These are phyloP conservation scores for Asteroscopus sphinx DNA, from an alignment of 2,888 invertebrate species.

Conservation along the genomic window DNA sequence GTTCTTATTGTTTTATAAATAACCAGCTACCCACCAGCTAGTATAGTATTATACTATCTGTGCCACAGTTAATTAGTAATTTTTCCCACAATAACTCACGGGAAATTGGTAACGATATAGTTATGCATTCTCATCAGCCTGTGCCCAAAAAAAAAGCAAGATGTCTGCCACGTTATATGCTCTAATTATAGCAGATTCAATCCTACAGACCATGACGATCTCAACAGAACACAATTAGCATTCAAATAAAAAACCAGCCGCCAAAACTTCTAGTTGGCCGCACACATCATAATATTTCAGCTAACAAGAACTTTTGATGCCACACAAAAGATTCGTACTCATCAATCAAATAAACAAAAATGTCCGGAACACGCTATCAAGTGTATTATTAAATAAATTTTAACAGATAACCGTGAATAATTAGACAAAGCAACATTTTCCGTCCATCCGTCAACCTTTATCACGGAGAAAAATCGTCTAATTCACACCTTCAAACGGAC, in stretches of 20 bases:
- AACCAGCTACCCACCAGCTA: no score
- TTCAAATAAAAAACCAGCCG: conserved; percentile 45
- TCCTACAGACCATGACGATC: conserved; percentile 27
- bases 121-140: no score
- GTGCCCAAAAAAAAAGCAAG: not conserved
- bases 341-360: conserved; percentile 75
- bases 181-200: conserved; percentile 29
- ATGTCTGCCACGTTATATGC: not conserved
- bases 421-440: conserved; percentile 83
- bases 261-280: conserved; percentile 48
- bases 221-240: conserved; percentile 45
- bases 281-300: conserved; percentile 56
- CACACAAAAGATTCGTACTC: conserved; percentile 67
- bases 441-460: conserved; percentile 85
- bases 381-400: conserved; percentile 85
- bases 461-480: conserved; percentile 87
- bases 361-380: conserved; percentile 69
- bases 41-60: no score
- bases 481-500: conserved; percentile 82
- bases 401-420: conserved; percentile 86
- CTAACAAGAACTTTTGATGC: conserved; percentile 57
- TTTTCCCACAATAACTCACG: no score
- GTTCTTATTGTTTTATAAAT: no score
- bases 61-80: no score
- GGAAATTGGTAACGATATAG: no score